phyloP scores from a whole-genome alignment of 2,113 vertebrate genomes.

The rabbit (Oryctolagus cuniculus) region DNA sequence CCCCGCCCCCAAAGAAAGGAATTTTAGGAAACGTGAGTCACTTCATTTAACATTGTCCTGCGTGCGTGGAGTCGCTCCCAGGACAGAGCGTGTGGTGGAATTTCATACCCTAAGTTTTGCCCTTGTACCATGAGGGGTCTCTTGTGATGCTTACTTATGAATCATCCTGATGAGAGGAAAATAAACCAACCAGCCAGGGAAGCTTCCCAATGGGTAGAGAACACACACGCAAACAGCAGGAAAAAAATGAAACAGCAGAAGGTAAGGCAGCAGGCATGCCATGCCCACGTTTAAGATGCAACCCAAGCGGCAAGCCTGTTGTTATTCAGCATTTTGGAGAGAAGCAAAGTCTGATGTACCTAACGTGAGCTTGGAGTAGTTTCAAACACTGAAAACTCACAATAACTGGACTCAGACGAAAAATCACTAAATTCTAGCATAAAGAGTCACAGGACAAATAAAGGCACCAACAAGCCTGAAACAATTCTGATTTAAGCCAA shows the following conservation, averaged over 20 bases:
- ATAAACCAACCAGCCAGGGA: background rate
- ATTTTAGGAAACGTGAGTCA: background rate
- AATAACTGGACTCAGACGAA: background rate
- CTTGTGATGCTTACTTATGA: background rate
- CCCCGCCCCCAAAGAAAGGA: background rate
- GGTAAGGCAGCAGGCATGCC: accelerated
- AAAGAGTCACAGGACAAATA: background rate
- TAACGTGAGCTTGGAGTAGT: background rate
- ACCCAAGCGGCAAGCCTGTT: background rate
- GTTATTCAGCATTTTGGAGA: background rate
- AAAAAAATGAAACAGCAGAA: background rate
- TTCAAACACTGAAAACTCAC: background rate
- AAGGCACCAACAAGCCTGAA: accelerated
- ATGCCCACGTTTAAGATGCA: background rate
- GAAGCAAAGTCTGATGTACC: background rate
- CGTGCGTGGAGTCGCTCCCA: background rate
- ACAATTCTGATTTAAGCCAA: too few relatives aligned
- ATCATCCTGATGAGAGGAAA: background rate
- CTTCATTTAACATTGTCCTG: background rate
- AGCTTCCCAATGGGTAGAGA: background rate
- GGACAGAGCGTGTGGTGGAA: background rate
- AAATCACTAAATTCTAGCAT: background rate
- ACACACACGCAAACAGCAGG: background rate
- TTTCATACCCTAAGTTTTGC: background rate
- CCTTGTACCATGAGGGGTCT: background rate